Conservation (phyloP, 2,888 invertebrate species). For the Tenthredo livida region DNA sequence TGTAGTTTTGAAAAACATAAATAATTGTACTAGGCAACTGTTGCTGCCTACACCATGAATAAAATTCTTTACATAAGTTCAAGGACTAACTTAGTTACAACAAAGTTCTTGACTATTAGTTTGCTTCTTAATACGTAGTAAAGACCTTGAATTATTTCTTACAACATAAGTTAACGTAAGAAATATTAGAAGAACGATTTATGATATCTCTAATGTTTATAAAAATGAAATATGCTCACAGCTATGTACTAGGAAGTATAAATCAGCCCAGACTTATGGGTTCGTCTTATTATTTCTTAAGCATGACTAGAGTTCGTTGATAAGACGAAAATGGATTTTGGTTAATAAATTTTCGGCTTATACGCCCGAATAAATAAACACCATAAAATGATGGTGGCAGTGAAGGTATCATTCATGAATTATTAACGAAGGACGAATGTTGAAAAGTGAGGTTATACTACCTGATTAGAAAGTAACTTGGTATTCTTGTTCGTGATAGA, state of each 20-base stretch:
- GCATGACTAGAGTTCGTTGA: not conserved
- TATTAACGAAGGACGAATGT: slow-evolving; percentile 10
- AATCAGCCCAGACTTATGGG: not conserved
- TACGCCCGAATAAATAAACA: not conserved
- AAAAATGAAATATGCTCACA: not conserved
- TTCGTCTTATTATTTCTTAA: not conserved
- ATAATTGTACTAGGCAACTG: too few species aligned
- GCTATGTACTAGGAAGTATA: not conserved
- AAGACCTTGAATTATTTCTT: not conserved
- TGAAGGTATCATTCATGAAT: slow-evolving; percentile 14
- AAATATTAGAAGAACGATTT: too few species aligned
- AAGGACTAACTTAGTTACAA: not conserved
- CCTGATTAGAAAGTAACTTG: not conserved
- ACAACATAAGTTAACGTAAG: not conserved
- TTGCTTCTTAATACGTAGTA: not conserved
- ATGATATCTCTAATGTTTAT: too few species aligned
- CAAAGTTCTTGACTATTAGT: not conserved
- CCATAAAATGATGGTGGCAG: not conserved
- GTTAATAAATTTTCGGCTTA: not conserved
- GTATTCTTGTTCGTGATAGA: not conserved
- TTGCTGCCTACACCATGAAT: not conserved
- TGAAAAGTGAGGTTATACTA: not conserved
- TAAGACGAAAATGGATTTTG: not conserved
- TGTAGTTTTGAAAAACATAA: not conserved
- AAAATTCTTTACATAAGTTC: not conserved